Conservation (phyloP, 2,113 vertebrate species). For the Eonycteris spelaea region DNA sequence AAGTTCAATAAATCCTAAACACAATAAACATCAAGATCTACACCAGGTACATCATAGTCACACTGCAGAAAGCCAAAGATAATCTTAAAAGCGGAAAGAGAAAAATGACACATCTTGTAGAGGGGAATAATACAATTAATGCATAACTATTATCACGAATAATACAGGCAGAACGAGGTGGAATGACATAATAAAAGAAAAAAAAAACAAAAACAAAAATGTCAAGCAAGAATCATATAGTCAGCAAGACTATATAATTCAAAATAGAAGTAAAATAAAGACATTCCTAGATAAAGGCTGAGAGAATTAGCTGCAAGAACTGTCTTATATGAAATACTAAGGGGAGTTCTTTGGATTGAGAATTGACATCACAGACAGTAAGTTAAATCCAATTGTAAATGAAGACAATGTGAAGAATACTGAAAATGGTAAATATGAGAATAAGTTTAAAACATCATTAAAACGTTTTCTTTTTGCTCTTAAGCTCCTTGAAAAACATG, state of each 20-base stretch:
- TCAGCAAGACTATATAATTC: background rate
- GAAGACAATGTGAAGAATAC: background rate
- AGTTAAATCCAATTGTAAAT: background rate
- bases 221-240: background rate
- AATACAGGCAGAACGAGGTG: background rate
- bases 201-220: background rate
- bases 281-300: background rate
- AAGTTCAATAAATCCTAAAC: background rate
- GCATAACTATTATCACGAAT: background rate
- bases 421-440: background rate
- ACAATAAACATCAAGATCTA: background rate
- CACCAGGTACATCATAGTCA: background rate
- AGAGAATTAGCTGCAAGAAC: background rate
- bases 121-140: background rate
- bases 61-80: background rate
- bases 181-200: background rate
- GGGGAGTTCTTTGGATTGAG: background rate
- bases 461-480: background rate
- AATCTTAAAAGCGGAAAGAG: background rate
- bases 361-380: background rate
- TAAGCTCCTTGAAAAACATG: background rate
- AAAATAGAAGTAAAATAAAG: background rate
- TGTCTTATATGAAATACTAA: background rate
- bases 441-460: background rate
- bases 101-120: background rate